phyloP scores from a whole-genome alignment of 2,113 vertebrate genomes.

The Heteronetta atricapilla region DNA sequence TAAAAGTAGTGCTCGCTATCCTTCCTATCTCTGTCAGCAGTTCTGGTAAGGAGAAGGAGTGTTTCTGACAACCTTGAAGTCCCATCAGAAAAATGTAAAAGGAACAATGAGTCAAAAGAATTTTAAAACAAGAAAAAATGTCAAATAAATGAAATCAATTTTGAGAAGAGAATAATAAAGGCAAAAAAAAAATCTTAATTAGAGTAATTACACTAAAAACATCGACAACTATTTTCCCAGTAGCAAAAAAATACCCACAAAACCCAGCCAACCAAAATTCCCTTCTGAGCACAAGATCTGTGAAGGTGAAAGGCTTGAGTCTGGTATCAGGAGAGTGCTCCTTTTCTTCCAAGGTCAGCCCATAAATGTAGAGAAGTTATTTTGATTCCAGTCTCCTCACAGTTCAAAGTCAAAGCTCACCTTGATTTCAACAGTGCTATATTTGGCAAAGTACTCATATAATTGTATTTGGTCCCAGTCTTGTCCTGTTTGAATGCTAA shows the following conservation, averaged over 20 bases:
- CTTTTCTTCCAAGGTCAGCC: slow-evolving; percentile 21
- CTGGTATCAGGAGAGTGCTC: neutral
- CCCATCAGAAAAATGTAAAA: neutral
- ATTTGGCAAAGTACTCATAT: slow-evolving; percentile 40
- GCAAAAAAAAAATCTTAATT: neutral
- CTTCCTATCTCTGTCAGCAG: neutral
- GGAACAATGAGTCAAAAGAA: neutral
- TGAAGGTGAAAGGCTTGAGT: slow-evolving; percentile 40
- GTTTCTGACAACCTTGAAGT: slow-evolving; percentile 9
- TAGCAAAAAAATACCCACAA: slow-evolving; percentile 9
- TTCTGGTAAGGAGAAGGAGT: neutral
- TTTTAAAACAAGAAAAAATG: neutral
- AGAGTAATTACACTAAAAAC: slow-evolving; percentile 24
- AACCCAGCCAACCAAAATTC: neutral
- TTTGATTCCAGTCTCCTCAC: slow-evolving; percentile 27
- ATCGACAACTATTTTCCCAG: slow-evolving; percentile 1
- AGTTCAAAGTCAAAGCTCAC: slow-evolving; percentile 18
- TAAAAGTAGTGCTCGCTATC: neutral
- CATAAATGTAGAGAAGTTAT: neutral
- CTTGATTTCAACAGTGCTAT: slow-evolving; percentile 26
- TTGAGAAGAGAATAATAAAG: neutral
- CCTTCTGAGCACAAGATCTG: neutral
- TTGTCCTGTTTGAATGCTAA: slow-evolving; percentile 31
- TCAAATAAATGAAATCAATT: neutral
- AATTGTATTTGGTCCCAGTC: slow-evolving; percentile 28